A percentile compares a stretch with the other conserved stretches of the same genome.
Evolutionary conservation across 2,797 vertebrate species (phyloP).

Genomic region (Remorina albescens): DNA sequence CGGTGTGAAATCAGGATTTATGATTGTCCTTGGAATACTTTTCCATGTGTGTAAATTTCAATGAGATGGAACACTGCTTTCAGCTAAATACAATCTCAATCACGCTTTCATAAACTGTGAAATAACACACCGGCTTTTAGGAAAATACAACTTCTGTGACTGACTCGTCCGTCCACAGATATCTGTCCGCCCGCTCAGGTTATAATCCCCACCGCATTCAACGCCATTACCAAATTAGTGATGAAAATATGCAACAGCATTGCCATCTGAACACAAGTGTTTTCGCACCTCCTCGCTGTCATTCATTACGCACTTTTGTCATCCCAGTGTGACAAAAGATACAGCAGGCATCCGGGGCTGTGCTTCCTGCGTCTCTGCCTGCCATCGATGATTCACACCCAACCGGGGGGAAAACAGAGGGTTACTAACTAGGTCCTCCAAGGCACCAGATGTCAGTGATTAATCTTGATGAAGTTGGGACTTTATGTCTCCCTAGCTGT

Average conservation of each 20-base stretch:
- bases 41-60: conserved; percentile 9
- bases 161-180: background rate
- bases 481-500: conserved; percentile 73
- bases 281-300: conserved; percentile 49
- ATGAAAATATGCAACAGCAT: conserved; percentile 26
- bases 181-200: background rate
- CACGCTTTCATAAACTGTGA: background rate
- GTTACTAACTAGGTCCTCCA: conserved; percentile 84
- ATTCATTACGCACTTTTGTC: conserved; percentile 68
- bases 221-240: conserved; percentile 12
- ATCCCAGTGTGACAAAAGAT: conserved; percentile 74
- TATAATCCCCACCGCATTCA: background rate
- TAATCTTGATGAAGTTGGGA: conserved; percentile 84
- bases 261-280: conserved; percentile 20
- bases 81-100: conserved; percentile 17
- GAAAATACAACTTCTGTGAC: background rate
- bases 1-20: conserved; percentile 41
- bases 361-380: conserved; percentile 67
- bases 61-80: conserved; percentile 29
- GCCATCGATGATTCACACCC: conserved; percentile 78
- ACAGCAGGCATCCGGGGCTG: conserved; percentile 65
- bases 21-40: conserved; percentile 43
- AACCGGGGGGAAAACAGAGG: conserved; percentile 73
- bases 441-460: conserved; percentile 83
- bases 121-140: background rate